Evolutionary conservation across 2,113 vertebrate genomes (phyloP).

Genomic region (Narcine bancroftii): DNA sequence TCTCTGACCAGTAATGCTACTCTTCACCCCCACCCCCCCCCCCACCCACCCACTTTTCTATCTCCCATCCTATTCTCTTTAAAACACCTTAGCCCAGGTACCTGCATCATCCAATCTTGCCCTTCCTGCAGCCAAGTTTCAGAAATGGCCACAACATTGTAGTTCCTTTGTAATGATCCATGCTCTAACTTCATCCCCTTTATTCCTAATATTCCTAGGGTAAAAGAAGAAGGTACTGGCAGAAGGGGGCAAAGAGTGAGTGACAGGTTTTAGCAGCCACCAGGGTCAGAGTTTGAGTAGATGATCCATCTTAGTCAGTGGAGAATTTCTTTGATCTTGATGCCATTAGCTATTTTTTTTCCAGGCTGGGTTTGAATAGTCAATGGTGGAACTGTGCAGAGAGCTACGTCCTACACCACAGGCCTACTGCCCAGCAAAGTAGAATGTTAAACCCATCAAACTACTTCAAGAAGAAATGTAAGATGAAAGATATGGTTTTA

Average conservation of each 20-base stretch:
- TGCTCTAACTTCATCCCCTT: no score
- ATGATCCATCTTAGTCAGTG: background rate
- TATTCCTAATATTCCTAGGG: no score
- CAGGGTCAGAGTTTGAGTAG: background rate
- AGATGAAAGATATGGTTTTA: background rate
- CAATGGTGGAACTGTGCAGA: background rate
- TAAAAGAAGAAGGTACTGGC: background rate
- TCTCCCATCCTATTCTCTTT: no score
- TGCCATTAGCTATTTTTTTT: background rate
- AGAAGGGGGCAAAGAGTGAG: background rate
- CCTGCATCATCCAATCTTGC: no score
- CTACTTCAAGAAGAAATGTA: background rate
- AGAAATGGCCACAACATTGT: no score
- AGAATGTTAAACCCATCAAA: background rate
- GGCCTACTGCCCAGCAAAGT: background rate
- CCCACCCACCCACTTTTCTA: no score
- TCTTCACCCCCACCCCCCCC: no score
- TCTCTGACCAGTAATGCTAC: no score
- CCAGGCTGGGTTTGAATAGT: background rate
- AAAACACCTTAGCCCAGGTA: no score
- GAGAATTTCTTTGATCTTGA: no score
- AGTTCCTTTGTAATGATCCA: no score
- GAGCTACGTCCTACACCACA: background rate
- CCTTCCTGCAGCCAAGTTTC: no score
- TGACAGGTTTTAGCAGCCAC: background rate